Evolutionary conservation across 2,888 invertebrate genomes (phyloP), one percentile per base, ranked within the genome.

Genomic region (Noctua pronuba): DNA sequence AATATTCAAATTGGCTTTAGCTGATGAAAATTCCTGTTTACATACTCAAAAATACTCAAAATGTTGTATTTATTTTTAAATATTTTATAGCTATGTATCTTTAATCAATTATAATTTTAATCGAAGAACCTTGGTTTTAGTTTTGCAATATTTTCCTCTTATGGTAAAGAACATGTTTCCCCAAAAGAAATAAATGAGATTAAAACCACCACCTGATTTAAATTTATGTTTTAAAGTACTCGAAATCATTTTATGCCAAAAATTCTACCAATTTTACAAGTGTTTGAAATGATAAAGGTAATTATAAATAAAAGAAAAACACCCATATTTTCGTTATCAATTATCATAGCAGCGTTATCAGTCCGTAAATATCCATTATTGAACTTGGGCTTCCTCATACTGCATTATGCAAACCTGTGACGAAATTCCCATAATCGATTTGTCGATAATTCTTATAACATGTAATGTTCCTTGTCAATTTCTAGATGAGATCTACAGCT

Each of bases 401-500:
- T 31, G 16, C 38, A 58, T 38, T 79, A 79, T 38, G 77, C 69
- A 28, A 77, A 55, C 28, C 38, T 64, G 44, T 70, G 60, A 82
- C 44, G 24, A 82, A 75, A 82, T 60, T 44, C 28, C 18, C 28
- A 35, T 82, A 52, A 35, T 46, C 11, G 58, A n/a, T 44, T 31
- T 6, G 38, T 24, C 10, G 18, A 49, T 44, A 62, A 62, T 24
- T 71, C 13, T 31, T 28, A 2, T 35, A 18, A 16, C 64, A 46
- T 44, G 11, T 0, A 72, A 72, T 64, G 21, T 64, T 55, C 38
- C 80, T 80, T 73, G 44, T 80, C 0, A 21, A 21, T 18, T 46
- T 16, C 16, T 38, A 55, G 16, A 46, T 31, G 16, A 65, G 41
- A n/a, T 18, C 24, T 11, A 31, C 8, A 62, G 31, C 5, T 35